Evolutionary conservation across 2,113 vertebrate genomes (phyloP).

Genomic region (Campylomormyrus numenius): DNA sequence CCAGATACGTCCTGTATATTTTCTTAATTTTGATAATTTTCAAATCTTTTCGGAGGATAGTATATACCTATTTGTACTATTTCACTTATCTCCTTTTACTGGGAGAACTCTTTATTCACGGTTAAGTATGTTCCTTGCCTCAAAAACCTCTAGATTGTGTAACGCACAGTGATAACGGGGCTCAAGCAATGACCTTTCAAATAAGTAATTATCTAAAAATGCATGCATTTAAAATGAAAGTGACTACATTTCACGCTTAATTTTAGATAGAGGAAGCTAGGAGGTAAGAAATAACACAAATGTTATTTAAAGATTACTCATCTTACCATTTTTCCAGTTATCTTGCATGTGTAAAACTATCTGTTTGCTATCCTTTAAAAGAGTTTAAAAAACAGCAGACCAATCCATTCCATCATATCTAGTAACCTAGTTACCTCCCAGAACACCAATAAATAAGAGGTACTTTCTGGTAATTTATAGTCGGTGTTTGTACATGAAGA

Average conservation of each 20-base stretch:
- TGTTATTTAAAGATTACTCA: neutral
- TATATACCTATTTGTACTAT: neutral
- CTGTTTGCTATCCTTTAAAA: neutral
- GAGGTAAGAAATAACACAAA: neutral
- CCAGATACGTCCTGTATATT: neutral
- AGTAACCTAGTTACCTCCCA: neutral
- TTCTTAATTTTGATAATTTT: neutral
- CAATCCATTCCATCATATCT: neutral
- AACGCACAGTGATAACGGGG: neutral
- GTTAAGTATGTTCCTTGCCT: neutral
- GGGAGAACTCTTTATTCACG: neutral
- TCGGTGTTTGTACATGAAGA: neutral
- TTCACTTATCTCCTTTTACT: slow-evolving; percentile 16
- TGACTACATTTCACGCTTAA: neutral
- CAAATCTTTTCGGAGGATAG: neutral
- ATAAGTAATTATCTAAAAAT: slow-evolving; percentile 9
- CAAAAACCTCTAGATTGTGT: neutral
- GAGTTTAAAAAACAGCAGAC: neutral
- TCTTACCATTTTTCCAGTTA: neutral
- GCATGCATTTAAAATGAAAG: neutral
- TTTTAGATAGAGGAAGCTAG: neutral
- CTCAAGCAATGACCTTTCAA: neutral
- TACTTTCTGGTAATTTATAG: neutral
- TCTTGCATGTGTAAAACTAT: neutral
- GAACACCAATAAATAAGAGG: neutral